Evolutionary conservation across 2,888 invertebrate genomes (phyloP).

Genomic region (Geotrupes spiniger): DNA sequence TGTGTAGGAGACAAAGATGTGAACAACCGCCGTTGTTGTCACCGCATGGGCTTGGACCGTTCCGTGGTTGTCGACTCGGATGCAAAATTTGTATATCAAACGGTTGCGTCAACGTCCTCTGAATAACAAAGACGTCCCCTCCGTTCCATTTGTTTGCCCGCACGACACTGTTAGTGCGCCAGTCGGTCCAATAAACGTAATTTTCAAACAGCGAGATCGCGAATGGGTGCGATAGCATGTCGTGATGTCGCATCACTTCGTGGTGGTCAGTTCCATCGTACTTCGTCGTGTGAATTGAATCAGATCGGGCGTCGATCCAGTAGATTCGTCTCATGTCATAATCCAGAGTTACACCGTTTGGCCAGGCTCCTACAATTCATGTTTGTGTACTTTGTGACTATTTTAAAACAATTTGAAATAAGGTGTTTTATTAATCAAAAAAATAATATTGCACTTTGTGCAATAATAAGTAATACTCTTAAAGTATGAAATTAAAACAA

Average conservation of each 20-base stretch:
- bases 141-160: conserved; percentile 87
- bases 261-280: conserved; percentile 74
- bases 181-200: conserved; percentile 92
- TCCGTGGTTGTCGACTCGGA: conserved; percentile 68
- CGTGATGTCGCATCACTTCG: conserved; percentile 67
- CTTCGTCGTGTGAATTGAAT: conserved; percentile 80
- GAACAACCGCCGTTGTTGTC: conserved; percentile 73
- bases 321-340: conserved; percentile 71
- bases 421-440: too few species aligned
- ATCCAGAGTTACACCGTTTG: conserved; percentile 80
- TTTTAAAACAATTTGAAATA: too few species aligned
- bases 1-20: conserved; percentile 74
- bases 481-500: too few species aligned
- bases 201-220: conserved; percentile 83
- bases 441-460: too few species aligned
- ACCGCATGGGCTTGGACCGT: conserved; percentile 65
- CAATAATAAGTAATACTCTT: too few species aligned
- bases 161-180: conserved; percentile 84
- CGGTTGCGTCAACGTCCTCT: conserved; percentile 81
- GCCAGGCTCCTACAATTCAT: conserved; percentile 67
- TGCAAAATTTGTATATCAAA: conserved; percentile 86
- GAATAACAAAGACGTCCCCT: conserved; percentile 72
- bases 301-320: conserved; percentile 84
- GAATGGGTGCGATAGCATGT: conserved; percentile 82
- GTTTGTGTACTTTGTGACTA: background rate